Percentiles rank a stretch among this genome's conserved stretches.
These are phyloP conservation scores for Caenorhabditis macrosperma DNA, from an alignment of 2,888 invertebrate genomes.

Conservation along the genomic window DNA sequence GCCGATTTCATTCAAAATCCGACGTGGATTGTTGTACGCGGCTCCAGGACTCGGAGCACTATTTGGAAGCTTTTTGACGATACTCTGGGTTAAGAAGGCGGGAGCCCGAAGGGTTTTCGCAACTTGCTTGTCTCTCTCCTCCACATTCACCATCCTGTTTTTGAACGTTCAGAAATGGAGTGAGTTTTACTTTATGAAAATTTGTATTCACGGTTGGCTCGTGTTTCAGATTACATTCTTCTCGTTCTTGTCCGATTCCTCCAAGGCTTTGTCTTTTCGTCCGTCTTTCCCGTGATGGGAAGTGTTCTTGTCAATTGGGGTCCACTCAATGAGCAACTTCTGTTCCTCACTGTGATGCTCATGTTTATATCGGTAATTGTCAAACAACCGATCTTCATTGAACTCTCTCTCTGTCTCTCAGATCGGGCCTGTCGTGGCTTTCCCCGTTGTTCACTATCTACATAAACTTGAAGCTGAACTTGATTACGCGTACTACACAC, in stretches of 20 bases:
- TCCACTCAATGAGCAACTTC: conserved; percentile 73
- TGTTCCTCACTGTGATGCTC: conserved; percentile 69
- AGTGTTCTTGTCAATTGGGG: conserved; percentile 73
- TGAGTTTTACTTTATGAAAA: conserved; percentile 7
- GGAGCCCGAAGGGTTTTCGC: conserved; percentile 36
- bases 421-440: conserved; percentile 65
- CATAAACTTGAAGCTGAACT: conserved; percentile 50
- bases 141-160: not conserved
- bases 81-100: conserved; percentile 13
- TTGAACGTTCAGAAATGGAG: conserved; percentile 26
- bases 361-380: conserved; percentile 72
- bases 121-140: conserved; percentile 11
- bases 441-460: conserved; percentile 62
- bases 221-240: conserved; percentile 24
- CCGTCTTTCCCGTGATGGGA: conserved; percentile 70
- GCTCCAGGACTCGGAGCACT: conserved; percentile 53
- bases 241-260: conserved; percentile 64
- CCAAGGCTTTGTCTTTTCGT: conserved; percentile 70
- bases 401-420: no score
- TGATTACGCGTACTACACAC: conserved; percentile 43
- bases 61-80: conserved; percentile 25
- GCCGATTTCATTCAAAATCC: not conserved
- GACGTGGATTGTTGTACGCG: conserved; percentile 29
- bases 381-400: no score
- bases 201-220: not conserved